These are phyloP conservation scores for Camponotus floridanus DNA, from an alignment of 1,140 invertebrate genomes.

Conservation along the genomic window DNA sequence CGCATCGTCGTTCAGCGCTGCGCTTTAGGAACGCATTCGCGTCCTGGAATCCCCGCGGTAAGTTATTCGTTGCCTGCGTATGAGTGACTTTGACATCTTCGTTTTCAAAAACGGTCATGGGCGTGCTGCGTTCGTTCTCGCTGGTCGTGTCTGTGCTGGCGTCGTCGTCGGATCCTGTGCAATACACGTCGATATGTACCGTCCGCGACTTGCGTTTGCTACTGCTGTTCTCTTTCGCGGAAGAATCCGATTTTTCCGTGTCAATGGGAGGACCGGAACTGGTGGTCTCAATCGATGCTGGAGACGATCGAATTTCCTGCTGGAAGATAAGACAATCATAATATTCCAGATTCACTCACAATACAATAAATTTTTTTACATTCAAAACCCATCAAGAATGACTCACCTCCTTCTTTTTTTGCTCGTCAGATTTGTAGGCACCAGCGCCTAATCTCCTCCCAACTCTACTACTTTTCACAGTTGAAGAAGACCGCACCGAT, in stretches of 20 bases:
- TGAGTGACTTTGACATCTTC: conserved; percentile 88
- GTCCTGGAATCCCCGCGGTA: conserved; percentile 85
- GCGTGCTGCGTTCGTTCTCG: conserved; percentile 86
- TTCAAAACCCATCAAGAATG: neutral
- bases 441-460: conserved; percentile 69
- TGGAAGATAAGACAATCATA: conserved; percentile 51
- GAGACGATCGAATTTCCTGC: conserved; percentile 67
- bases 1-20: conserved; percentile 68
- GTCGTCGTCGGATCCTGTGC: conserved; percentile 90
- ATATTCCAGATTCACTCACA: neutral
- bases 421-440: conserved; percentile 64
- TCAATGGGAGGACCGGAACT: conserved; percentile 60
- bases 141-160: conserved; percentile 76
- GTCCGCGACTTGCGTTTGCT: conserved; percentile 89
- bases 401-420: conserved; percentile 74
- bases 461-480: conserved; percentile 68
- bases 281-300: conserved; percentile 57
- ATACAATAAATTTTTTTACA: neutral
- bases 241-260: conserved; percentile 74
- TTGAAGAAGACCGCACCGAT: conserved; percentile 70
- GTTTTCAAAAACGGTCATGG: conserved; percentile 89
- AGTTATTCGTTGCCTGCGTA: conserved; percentile 82
- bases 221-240: conserved; percentile 75
- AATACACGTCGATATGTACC: conserved; percentile 93
- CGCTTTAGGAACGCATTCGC: conserved; percentile 79